Evolutionary conservation across 2,888 invertebrate species (phyloP).

Genomic region (Pseudococcus longispinus): DNA sequence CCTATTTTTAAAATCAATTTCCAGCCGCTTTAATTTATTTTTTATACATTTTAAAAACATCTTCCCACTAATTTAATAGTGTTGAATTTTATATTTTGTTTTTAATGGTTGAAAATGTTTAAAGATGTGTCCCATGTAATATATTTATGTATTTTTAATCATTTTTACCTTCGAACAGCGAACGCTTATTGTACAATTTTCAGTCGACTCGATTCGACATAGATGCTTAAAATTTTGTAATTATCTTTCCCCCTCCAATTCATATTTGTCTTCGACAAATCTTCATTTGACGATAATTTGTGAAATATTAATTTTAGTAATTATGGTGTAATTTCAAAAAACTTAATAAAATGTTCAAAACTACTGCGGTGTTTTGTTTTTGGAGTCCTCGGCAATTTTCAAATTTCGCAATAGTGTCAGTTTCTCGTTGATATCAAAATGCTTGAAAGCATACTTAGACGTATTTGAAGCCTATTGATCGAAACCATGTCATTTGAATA

Average conservation of each 20-base stretch:
- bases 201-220: not conserved
- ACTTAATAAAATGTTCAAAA: constrained; percentile 5
- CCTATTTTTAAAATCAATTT: not conserved
- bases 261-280: not conserved
- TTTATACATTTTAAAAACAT: not conserved
- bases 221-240: constrained; percentile 17
- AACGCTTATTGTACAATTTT: constrained; percentile 19
- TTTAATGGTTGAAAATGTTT: not conserved
- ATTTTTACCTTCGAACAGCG: not conserved
- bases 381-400: not conserved
- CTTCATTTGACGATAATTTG: constrained; percentile 5
- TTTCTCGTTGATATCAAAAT: no score
- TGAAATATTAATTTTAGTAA: not conserved
- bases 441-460: no score
- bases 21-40: constrained; percentile 1
- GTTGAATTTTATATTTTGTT: not conserved
- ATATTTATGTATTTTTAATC: not conserved
- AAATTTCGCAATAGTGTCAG: no score
- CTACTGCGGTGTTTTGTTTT: not conserved
- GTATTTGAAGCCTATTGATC: no score
- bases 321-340: not conserved
- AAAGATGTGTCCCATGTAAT: not conserved
- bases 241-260: not conserved
- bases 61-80: not conserved
- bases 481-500: no score